phyloP scores from a whole-genome alignment of 53 echinoderm and acorn worm species.

The Crossaster papposus region DNA sequence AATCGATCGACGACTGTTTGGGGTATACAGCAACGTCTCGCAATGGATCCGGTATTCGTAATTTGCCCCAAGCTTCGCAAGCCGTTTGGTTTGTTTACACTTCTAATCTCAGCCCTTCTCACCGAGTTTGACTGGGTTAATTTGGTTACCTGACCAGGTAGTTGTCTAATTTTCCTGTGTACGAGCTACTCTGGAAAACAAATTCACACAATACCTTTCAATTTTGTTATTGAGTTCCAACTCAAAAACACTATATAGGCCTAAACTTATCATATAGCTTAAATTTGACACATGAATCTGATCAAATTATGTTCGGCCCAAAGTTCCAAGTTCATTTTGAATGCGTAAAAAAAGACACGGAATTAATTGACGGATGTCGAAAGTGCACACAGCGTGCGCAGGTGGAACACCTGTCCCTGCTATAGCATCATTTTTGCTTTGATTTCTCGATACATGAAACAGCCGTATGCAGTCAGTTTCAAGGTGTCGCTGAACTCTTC shows the following conservation, averaged over 20 bases:
- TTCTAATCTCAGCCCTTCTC: too few species aligned
- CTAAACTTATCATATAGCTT: neutral
- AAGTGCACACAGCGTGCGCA: too few species aligned
- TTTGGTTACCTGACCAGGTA: too few species aligned
- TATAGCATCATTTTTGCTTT: neutral
- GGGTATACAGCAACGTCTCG: neutral
- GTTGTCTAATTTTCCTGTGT: too few species aligned
- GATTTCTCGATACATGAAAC: constrained; percentile 19
- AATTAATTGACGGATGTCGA: too few species aligned
- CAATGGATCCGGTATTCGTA: neutral
- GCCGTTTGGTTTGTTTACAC: neutral
- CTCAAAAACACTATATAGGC: too few species aligned
- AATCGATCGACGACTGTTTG: constrained; percentile 27
- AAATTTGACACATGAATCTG: neutral
- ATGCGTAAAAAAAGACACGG: neutral
- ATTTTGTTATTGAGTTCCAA: too few species aligned
- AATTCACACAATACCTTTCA: too few species aligned
- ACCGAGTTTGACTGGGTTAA: too few species aligned
- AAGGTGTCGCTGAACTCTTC: constrained; percentile 61
- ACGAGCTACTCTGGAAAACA: too few species aligned
- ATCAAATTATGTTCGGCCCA: neutral
- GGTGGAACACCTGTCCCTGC: neutral
- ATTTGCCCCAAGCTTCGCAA: neutral
- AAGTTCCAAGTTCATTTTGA: neutral
- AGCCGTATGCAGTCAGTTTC: neutral